These are phyloP conservation scores for Caloenas nicobarica DNA, from an alignment of 2,113 vertebrate species.

Conservation along the genomic window DNA sequence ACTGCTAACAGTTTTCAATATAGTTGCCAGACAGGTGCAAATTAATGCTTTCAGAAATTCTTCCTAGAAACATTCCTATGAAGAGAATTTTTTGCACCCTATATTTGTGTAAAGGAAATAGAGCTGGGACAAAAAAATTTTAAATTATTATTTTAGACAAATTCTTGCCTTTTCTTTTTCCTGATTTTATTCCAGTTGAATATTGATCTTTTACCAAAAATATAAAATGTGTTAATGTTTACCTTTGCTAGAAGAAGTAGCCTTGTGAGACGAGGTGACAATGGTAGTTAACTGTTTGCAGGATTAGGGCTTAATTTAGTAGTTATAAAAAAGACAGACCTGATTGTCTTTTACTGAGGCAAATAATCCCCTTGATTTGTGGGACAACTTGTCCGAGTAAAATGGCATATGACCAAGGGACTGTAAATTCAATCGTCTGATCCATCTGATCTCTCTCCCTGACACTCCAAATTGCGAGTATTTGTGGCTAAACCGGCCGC, in stretches of 20 bases:
- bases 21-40: conserved; percentile 52
- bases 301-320: background rate
- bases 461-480: background rate
- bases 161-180: background rate
- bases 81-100: conserved; percentile 13
- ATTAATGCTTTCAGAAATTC: conserved; percentile 49
- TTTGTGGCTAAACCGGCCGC: rapidly evolving
- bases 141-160: conserved; percentile 9
- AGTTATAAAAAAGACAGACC: background rate
- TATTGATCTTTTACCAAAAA: background rate
- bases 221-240: background rate
- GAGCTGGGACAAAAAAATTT: background rate
- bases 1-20: conserved; percentile 59
- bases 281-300: background rate
- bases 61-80: conserved; percentile 29
- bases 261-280: background rate
- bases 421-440: background rate
- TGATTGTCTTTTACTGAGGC: background rate
- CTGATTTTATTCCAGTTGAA: background rate
- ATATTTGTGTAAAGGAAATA: conserved; percentile 16
- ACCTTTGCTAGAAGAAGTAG: background rate
- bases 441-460: background rate
- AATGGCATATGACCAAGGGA: background rate
- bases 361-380: conserved; percentile 20
- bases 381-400: background rate